Evolutionary conservation across 2,113 vertebrate species (phyloP), one percentile per base, ranked within the genome.

Genomic region (Neomonachus schauinslandi): DNA sequence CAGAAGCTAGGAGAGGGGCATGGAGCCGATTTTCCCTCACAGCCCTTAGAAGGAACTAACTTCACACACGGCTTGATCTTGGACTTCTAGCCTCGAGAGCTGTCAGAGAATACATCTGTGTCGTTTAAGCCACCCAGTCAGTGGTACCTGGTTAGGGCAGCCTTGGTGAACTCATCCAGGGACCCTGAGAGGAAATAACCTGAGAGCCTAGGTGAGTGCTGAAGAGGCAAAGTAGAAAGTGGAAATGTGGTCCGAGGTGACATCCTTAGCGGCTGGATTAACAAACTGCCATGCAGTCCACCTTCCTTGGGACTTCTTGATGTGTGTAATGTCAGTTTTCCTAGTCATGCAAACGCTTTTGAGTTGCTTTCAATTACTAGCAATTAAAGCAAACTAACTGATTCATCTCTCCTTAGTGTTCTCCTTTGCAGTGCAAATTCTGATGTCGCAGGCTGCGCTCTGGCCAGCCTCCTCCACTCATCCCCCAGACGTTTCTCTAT

Each of bases 391-490:
- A 55, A 53, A 36, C 13, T 24, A 46, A 51, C 46, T 0, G 28
- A 63, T 11, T 55, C 49, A 82, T 49, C 61, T 9, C 6, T 84
- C 22, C 22, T 49, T 14, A 2, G 3, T 18, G 36, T 65, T 74
- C 12, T 11, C 51, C 71, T 94, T 36, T 63, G 53, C 12, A 63
- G 33, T 59, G 2, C 31, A 77, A 72, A 91, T 95, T 55, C 51
- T 71, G 26, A 11, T 77, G 51, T 36, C 53, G 3, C 71, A 0
- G 21, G 28, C 59, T 84, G 55, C 16, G 4, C 16, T 6, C 12
- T 2, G 24, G 26, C 6, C 46, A 39, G 2, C 3, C 3, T 53
- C 21, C 5, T 22, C 10, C 11, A 33, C 0, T 31, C 2, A 2
- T 53, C 12, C 1, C 11, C 28, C 14, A 42, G 33, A 53, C 13